Percentiles rank a stretch among this genome's conserved stretches.
phyloP scores from a whole-genome alignment of 2,797 vertebrate genomes.

The Saguinus oedipus region DNA sequence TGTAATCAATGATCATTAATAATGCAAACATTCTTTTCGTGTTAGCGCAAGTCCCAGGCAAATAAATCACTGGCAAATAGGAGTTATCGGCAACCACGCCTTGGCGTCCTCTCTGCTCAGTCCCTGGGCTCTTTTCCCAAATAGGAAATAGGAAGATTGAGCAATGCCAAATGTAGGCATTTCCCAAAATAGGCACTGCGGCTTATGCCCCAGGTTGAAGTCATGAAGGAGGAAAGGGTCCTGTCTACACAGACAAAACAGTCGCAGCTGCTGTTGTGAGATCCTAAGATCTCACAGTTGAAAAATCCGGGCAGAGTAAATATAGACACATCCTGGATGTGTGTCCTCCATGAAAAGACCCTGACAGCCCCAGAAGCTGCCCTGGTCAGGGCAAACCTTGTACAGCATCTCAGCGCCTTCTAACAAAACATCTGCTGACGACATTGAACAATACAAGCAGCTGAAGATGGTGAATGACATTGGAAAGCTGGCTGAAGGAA shows the following conservation, averaged over 20 bases:
- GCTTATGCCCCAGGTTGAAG: not conserved
- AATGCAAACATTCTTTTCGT: constrained; percentile 75
- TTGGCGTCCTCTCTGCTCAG: not conserved
- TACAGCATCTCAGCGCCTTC: not conserved
- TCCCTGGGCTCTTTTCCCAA: constrained; percentile 48
- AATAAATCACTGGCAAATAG: constrained; percentile 69
- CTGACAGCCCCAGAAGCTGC: not conserved
- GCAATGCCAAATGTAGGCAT: not conserved
- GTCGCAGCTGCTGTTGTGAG: not conserved
- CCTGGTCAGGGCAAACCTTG: not conserved
- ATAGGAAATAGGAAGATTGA: constrained; percentile 24
- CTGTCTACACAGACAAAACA: not conserved
- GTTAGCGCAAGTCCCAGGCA: constrained; percentile 64
- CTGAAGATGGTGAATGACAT: not conserved
- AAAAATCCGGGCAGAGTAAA: not conserved
- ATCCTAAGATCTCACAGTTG: not conserved
- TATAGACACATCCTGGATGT: not conserved
- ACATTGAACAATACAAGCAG: not conserved
- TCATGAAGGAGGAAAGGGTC: not conserved
- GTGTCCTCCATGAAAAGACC: not conserved
- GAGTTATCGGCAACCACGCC: constrained; percentile 46
- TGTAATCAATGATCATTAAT: constrained; percentile 74
- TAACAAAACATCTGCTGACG: not conserved
- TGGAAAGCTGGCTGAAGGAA: not conserved
- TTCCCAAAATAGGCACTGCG: constrained; percentile 6